Evolutionary conservation across 2,113 vertebrate genomes (phyloP).

Genomic region (Illadopsis cleaveri): DNA sequence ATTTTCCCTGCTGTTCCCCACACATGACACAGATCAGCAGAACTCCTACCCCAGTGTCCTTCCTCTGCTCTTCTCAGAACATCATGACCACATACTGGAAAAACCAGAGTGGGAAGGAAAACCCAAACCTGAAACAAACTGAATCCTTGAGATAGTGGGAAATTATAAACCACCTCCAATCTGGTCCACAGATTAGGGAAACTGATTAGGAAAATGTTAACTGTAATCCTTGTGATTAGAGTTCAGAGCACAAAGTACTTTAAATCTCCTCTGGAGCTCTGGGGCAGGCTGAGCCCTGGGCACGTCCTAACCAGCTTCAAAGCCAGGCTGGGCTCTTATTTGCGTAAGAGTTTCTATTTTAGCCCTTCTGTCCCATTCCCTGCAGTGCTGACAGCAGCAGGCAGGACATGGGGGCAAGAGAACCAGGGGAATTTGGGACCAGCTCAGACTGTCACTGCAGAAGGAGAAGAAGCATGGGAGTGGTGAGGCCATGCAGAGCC

Average conservation of each 20-base stretch:
- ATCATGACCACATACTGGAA: fast-evolving
- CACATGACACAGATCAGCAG: not conserved
- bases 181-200: not conserved
- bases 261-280: constrained; percentile 18
- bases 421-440: not conserved
- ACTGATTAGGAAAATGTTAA: constrained; percentile 2
- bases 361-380: not conserved
- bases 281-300: not conserved
- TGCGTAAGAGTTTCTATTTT: constrained; percentile 30
- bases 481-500: not conserved
- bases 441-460: not conserved
- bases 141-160: not conserved
- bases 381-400: not conserved
- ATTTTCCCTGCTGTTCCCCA: not conserved
- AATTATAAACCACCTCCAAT: not conserved
- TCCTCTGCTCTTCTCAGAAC: not conserved
- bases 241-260: constrained; percentile 3
- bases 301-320: not conserved
- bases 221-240: not conserved
- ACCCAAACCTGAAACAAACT: not conserved
- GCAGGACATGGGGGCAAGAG: not conserved
- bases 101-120: not conserved
- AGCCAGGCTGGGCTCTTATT: not conserved
- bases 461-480: not conserved
- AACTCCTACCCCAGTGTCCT: not conserved